These are phyloP conservation scores for Lasioglossum oenotherae DNA, from an alignment of 2,888 invertebrate species.

Conservation along the genomic window DNA sequence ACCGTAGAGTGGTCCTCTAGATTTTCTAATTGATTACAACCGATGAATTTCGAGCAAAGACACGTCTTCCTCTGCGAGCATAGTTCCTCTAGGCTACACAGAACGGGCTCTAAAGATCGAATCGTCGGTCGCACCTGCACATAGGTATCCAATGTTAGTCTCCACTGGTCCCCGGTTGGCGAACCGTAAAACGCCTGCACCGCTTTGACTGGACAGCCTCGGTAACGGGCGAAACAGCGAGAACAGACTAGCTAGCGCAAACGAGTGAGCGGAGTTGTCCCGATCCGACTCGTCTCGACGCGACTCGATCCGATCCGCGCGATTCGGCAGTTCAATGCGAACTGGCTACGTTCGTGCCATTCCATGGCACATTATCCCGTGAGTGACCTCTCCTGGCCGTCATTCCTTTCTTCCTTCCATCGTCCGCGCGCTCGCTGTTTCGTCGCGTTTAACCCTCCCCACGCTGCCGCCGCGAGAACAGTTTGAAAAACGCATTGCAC, in stretches of 20 bases:
- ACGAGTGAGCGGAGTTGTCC: conserved; percentile 8
- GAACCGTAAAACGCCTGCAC: conserved; percentile 6
- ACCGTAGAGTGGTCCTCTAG: not conserved
- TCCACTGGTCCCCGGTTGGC: conserved; percentile 23
- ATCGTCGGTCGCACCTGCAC: conserved; percentile 65
- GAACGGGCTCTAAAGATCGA: not conserved
- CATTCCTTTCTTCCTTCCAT: conserved; percentile 48
- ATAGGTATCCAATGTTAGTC: conserved; percentile 67
- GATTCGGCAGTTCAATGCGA: conserved; percentile 75
- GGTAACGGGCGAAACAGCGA: not conserved
- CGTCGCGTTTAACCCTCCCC: conserved; percentile 20
- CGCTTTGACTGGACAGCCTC: not conserved
- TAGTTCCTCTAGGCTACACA: not conserved
- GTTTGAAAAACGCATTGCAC: conserved; percentile 2
- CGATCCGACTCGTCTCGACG: conserved; percentile 20
- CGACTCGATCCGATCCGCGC: conserved; percentile 54
- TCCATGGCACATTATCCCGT: conserved; percentile 70
- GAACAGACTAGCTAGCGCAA: not conserved
- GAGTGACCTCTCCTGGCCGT: conserved; percentile 65
- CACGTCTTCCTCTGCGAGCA: too few species aligned
- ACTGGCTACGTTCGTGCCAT: conserved; percentile 74
- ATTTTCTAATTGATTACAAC: not conserved
- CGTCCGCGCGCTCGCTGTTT: conserved; percentile 43
- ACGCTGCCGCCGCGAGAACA: not conserved
- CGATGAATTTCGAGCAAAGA: not conserved